Evolutionary conservation across 2,888 invertebrate genomes (phyloP), one percentile per base, ranked within the genome.

Genomic region (Leptinotarsa haldemani): DNA sequence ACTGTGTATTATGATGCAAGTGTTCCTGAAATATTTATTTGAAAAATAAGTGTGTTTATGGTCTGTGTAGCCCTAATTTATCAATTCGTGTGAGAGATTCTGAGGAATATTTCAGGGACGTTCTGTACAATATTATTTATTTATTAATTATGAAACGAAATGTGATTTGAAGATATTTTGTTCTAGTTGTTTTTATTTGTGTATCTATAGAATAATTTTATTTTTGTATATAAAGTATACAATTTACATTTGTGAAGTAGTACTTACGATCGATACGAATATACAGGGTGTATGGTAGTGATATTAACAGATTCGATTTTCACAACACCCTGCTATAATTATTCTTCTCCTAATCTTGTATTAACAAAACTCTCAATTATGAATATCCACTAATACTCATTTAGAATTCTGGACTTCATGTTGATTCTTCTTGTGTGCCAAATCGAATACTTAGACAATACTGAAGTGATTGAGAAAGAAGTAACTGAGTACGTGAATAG

Each of bases 151-250:
- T 13, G 65, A 70, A 74, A 40, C 61, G 66, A 72, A 74, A 74
- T 77, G 75, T 77, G 77, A 75, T 75, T 74, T 71, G 71, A 66
- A 64, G 65, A 72, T 53, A 64, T 73, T 70, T 18, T 72, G 50
- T 70, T 72, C 53, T 75, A 75, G 48, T 74, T 74, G 69, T 70
- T 70, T 74, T 70, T 70, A 72, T 75, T 72, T 71, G 48, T 77
- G 70, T 77, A 74, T 65, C 67, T 73, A 75, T 75, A 74, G 69
- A 75, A 56, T 56, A 72, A 75, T 75, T 75, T 77, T 75, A 75
- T 77, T 75, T 77, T 77, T 75, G 70, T 75, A 75, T 71, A 75
- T 77, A 77, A 15, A 25, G 47, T 72, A 73, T 74, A 73, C 63
- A 76, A 53, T 68, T 68, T 16, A 68, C 46, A 53, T 56, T 47